Evolutionary conservation across 2,113 vertebrate genomes (phyloP).

Genomic region (Microcebus griseorufus): DNA sequence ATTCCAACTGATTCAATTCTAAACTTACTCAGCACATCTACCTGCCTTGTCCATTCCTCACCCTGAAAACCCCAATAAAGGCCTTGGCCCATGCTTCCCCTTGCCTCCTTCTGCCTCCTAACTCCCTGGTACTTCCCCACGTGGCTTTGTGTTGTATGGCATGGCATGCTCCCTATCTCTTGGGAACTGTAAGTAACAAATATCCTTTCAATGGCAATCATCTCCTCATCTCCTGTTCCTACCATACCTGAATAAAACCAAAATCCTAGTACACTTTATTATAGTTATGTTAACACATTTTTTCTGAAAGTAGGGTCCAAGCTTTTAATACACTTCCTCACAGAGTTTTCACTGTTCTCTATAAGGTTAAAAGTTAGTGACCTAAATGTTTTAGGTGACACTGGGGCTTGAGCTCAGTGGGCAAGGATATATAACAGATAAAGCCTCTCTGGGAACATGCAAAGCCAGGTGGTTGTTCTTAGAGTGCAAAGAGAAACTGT

Average conservation of each 20-base stretch:
- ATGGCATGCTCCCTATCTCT: neutral
- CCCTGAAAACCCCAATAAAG: neutral
- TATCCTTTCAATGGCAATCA: neutral
- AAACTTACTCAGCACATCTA: neutral
- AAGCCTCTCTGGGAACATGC: neutral
- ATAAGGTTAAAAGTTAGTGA: neutral
- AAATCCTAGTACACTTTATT: neutral
- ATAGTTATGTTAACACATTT: neutral
- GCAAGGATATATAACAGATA: neutral
- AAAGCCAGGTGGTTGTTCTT: constrained; percentile 6
- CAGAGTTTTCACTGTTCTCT: neutral
- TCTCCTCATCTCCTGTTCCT: neutral
- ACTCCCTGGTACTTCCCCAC: neutral
- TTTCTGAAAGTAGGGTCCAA: neutral
- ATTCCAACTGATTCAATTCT: neutral
- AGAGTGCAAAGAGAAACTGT: constrained; percentile 12
- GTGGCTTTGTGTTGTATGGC: neutral
- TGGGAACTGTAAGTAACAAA: constrained; percentile 2
- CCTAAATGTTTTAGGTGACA: neutral
- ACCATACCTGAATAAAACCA: neutral
- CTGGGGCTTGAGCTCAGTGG: neutral
- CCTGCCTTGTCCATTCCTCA: neutral
- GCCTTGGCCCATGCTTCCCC: neutral
- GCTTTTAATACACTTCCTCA: neutral
- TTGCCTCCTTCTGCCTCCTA: neutral